Percentiles rank a stretch among this genome's conserved stretches.
phyloP scores from a whole-genome alignment of 2,888 invertebrate genomes.

The Automeris io region DNA sequence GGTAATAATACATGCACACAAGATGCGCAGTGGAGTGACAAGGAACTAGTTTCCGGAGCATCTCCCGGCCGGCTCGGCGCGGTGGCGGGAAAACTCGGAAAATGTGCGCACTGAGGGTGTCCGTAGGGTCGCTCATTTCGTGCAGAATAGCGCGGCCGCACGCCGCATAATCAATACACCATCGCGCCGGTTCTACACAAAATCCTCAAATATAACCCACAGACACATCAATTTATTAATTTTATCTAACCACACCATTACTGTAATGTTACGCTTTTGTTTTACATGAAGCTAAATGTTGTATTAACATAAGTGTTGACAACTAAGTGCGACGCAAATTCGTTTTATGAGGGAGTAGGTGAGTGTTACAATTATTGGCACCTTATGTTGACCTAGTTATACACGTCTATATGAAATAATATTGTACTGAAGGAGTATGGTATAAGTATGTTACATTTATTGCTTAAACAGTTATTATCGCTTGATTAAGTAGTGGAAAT shows the following conservation, averaged over 20 bases:
- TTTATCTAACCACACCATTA: neutral
- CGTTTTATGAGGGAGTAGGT: slow-evolving; percentile 46
- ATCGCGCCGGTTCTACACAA: slow-evolving; percentile 22
- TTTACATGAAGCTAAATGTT: neutral
- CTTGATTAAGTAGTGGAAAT: no score
- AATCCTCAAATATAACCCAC: slow-evolving; percentile 1
- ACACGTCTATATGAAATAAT: slow-evolving; percentile 8
- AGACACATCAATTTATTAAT: neutral
- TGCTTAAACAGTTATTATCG: no score
- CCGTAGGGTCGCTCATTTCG: slow-evolving; percentile 50
- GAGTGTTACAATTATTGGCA: slow-evolving; percentile 68
- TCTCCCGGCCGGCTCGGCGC: slow-evolving; percentile 21
- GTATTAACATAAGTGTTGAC: neutral
- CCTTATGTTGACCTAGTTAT: slow-evolving; percentile 67
- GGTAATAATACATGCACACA: slow-evolving; percentile 26
- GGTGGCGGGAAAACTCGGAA: slow-evolving; percentile 64
- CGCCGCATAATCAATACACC: slow-evolving; percentile 67
- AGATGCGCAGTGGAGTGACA: slow-evolving; percentile 31
- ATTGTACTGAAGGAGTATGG: no score
- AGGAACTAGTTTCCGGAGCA: slow-evolving; percentile 28
- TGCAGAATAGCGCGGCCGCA: slow-evolving; percentile 55
- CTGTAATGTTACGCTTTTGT: neutral
- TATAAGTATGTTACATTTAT: no score
- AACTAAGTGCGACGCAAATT: slow-evolving; percentile 52
- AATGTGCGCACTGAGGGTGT: slow-evolving; percentile 60